phyloP scores from a whole-genome alignment of 2,113 vertebrate genomes.

The Platysternon megacephalum region DNA sequence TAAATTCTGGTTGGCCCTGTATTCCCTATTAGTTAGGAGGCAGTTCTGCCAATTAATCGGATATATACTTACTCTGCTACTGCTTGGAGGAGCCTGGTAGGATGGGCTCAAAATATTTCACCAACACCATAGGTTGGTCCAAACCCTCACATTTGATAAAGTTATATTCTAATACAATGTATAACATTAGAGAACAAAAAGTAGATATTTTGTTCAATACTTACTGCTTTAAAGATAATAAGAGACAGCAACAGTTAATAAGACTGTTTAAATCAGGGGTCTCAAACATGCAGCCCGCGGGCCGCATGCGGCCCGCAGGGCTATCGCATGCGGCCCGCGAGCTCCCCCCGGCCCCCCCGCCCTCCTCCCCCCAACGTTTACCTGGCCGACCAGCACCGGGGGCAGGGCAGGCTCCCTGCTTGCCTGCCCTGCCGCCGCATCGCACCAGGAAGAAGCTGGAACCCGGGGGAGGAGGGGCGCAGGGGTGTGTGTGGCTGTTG shows the following conservation, averaged over 20 bases:
- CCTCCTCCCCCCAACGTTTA: too few relatives aligned
- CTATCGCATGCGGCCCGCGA: too few relatives aligned
- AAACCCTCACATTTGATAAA: not conserved
- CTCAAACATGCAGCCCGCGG: too few relatives aligned
- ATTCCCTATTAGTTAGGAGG: not conserved
- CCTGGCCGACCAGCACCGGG: too few relatives aligned
- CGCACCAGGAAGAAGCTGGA: too few relatives aligned
- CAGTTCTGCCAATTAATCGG: not conserved
- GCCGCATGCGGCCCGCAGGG: too few relatives aligned
- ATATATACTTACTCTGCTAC: not conserved
- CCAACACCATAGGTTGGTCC: accelerated
- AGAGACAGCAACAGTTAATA: not conserved
- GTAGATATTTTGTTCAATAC: not conserved
- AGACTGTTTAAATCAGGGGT: not conserved
- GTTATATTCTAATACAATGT: not conserved
- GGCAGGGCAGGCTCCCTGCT: too few relatives aligned
- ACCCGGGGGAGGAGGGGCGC: too few relatives aligned
- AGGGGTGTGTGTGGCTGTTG: too few relatives aligned
- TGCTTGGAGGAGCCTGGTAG: not conserved
- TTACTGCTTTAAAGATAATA: not conserved
- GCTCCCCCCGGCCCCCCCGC: too few relatives aligned
- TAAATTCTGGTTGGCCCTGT: not conserved
- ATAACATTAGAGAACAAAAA: not conserved
- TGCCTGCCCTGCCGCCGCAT: too few relatives aligned
- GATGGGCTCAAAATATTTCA: not conserved